Evolutionary conservation across 1,140 invertebrate species (phyloP), one percentile per base, ranked within the genome.

Genomic region (Penaeus chinensis): DNA sequence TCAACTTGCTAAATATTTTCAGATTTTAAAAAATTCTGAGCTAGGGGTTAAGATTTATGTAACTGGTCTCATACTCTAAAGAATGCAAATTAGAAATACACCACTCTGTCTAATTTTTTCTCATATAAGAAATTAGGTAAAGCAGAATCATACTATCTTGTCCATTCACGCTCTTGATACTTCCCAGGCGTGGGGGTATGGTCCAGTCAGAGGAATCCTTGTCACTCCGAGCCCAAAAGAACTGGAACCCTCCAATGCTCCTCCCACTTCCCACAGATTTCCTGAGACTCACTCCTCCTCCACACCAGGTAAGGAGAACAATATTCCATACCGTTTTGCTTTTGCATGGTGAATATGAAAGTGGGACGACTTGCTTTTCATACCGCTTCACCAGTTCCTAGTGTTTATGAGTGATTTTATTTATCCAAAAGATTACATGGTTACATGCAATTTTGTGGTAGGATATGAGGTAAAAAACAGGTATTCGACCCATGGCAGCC

Each of bases 211-310:
- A 81, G 13, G 86, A 87, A n/a, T 61, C 60, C 22, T 47, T 82
- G 47, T 92, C 92, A 90, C 91, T 90, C 86, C 91, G 91, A 91
- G 91, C 89, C 91, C 90, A 90, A 91, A 91, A 92, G 84, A 95
- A 95, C 91, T 98, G 96, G 96, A 95, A 96, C 90, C 96, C 97
- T 22, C 95, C 96, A 27, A 93, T 98, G 91, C 91, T 98, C 27
- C 96, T 96, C 1, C 95, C 95, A 16, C 91, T 98, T 82, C 97
- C 97, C 4, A 94, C 95, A 61, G 95, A 95, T 91, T 98, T 98
- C 93, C 93, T 98, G 60, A 94, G 96, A 90, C 93, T 96, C n/a
- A 80, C 82, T 47, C 86, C 90, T 19, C 74, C 85, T 71, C 78
- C 79, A 54, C 85, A 85, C 61, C 89, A 85, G 61, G 90, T 88